These are phyloP conservation scores for Pelodytes ibericus DNA, from an alignment of 2,797 vertebrate genomes.

Conservation along the genomic window DNA sequence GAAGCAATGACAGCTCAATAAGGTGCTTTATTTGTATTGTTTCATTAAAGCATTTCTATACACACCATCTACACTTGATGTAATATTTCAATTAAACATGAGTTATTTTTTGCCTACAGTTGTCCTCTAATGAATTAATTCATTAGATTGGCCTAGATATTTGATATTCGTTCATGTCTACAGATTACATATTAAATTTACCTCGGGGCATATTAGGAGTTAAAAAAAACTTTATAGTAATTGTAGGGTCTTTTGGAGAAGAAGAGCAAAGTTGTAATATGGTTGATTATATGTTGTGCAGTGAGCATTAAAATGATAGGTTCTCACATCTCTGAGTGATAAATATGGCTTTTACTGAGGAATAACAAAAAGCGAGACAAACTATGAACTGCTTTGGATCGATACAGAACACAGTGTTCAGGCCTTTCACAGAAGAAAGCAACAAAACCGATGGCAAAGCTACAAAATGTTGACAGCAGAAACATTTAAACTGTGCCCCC, in stretches of 20 bases:
- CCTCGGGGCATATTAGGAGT: slow-evolving; percentile 2
- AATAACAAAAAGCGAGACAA: slow-evolving; percentile 36
- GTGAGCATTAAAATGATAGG: slow-evolving; percentile 42
- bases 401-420: slow-evolving; percentile 24
- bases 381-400: slow-evolving; percentile 39
- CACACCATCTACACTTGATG: too few relatives aligned
- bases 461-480: slow-evolving; percentile 2
- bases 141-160: too few relatives aligned
- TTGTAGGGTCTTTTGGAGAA: slow-evolving; percentile 14
- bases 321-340: slow-evolving; percentile 21
- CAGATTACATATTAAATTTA: too few relatives aligned
- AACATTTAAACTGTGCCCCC: too few relatives aligned
- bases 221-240: slow-evolving; percentile 31
- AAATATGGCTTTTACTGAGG: slow-evolving; percentile 41
- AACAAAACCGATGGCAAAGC: slow-evolving; percentile 25
- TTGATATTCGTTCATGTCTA: too few relatives aligned
- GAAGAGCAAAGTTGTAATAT: slow-evolving; percentile 16
- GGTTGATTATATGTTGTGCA: slow-evolving; percentile 31
- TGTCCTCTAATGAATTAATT: too few relatives aligned
- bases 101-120: too few relatives aligned
- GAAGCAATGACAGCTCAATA: too few relatives aligned
- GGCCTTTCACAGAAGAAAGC: slow-evolving; percentile 14
- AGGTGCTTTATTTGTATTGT: too few relatives aligned
- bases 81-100: too few relatives aligned
- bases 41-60: too few relatives aligned